Percentiles rank a stretch among this genome's conserved stretches.
These are phyloP conservation scores for Microctonus aethiopoides DNA, from an alignment of 2,888 invertebrate species.

Conservation along the genomic window DNA sequence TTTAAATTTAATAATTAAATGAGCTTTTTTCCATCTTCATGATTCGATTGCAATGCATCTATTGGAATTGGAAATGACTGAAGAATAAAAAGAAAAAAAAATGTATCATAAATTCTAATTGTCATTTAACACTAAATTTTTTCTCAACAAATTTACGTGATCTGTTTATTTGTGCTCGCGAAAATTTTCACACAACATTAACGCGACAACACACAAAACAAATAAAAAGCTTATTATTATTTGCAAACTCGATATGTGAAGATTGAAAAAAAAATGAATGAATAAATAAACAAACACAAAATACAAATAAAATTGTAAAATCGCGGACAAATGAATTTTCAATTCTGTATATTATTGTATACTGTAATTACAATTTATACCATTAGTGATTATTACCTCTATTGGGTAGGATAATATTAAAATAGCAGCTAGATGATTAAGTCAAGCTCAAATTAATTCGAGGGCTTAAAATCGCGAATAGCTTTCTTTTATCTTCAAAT, in stretches of 20 bases:
- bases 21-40: background rate
- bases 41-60: background rate
- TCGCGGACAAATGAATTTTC: background rate
- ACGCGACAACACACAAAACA: background rate
- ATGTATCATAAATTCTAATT: background rate
- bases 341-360: constrained; percentile 62
- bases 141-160: background rate
- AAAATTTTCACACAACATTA: background rate
- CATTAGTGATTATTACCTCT: constrained; percentile 61
- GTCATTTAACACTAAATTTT: background rate
- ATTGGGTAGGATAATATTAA: constrained; percentile 57
- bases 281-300: background rate
- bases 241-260: background rate
- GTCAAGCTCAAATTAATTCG: constrained; percentile 61
- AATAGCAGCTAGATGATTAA: constrained; percentile 57
- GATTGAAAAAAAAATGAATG: constrained; percentile 12
- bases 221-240: background rate
- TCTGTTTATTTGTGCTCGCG: background rate
- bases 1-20: background rate
- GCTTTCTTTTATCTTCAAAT: background rate
- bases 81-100: background rate
- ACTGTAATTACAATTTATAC: constrained; percentile 65
- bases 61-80: background rate
- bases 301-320: constrained; percentile 7
- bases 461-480: constrained; percentile 35